Base-by-base conservation (phyloP, 2,797 vertebrate species). In the Lemur catta region DNA sequence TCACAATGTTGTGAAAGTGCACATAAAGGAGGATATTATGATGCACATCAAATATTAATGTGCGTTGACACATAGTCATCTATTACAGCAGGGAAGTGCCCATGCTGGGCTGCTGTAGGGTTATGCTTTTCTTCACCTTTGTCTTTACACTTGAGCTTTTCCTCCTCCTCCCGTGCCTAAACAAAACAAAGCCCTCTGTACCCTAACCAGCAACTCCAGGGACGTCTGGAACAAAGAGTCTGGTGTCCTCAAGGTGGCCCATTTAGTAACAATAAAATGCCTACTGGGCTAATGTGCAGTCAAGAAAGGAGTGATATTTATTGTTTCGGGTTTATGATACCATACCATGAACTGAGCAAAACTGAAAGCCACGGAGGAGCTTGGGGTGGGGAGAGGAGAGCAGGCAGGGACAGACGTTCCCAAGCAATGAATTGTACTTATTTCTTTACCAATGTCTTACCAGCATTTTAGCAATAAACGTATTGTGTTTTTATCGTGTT, bases 31-130 rank as follows among this genome's bases (percentile, higher is more conserved):
- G 98, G 98, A 99, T 98, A 98, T 97, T 98, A 98, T 98, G 99
- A 98, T 97, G 95, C 97, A 97, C 98, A 99, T 99, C 99, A 99
- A 99, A 99, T 99, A 99, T 99, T 99, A 97, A 99, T 99, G 98
- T 88, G 94, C 96, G 95, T 92, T 97, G 99, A 98, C 98, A 98
- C 98, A 96, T 89, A 96, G 98, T 98, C 98, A 65, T 98, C 98
- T 98, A 86, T 94, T 98, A 96, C 89, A 95, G 98, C 98, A 95
- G 84, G 96, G 97, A 98, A 98, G 97, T 91, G 96, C 97, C 97
- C 98, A 98, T 92, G 65, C 9, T 14, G 85, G 93, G 63, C 48
- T 57, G 41, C 79, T 26, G 91, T 26, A 65, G 88, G 96, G 88
- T 69, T 52, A 57, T 75, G 55, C 28, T 78, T 81, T 90, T 98